Base-by-base conservation (phyloP, 2,888 invertebrate genomes). In the Ephialtes manifestator region DNA sequence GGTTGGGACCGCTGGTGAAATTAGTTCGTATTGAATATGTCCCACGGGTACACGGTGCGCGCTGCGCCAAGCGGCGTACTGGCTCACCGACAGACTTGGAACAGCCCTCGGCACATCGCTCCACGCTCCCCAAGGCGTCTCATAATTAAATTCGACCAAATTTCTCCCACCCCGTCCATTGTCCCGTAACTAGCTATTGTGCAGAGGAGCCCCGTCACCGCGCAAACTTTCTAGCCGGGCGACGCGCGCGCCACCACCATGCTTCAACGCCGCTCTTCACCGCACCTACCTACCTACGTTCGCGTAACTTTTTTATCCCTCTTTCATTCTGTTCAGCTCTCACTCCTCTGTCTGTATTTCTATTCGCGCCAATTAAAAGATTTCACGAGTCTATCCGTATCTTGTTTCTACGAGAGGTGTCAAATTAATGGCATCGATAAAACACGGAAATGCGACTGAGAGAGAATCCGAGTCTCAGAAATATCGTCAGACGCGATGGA, bases 111-210 rank as follows among this genome's bases (percentile, higher is more conserved):
- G 85, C 87, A 87, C 88, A 87, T 89, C 86, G 86, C 88, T 88
- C 90, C 88, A 87, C 88, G 89, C 89, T 92, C 92, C 92, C 93
- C 91, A 93, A 94, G 94, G 92, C 93, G 92, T 89, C 92, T 93
- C 93, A 92, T 94, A 94, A 94, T 94, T 94, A 94, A 94, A 94
- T 94, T 94, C 92, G 93, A 89, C 93, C 92, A 92, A 94, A 94
- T 94, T 93, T 90, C 89, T 91, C 91, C 92, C 90, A 88, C 92
- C 90, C 88, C 88, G 87, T 78, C 90, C 91, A 93, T 93, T 94
- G 93, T 94, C 92, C 92, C 93, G 92, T 94, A 94, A 94, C 94
- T 93, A 94, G 94, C 94, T 94, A 94, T 94, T 94, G 94, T 94
- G 91, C 87, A 88, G 90, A 90, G 87, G 89, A 88, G 89, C 90